These are phyloP conservation scores for Fulmarus glacialis DNA, from an alignment of 2,113 vertebrate species.

Conservation along the genomic window DNA sequence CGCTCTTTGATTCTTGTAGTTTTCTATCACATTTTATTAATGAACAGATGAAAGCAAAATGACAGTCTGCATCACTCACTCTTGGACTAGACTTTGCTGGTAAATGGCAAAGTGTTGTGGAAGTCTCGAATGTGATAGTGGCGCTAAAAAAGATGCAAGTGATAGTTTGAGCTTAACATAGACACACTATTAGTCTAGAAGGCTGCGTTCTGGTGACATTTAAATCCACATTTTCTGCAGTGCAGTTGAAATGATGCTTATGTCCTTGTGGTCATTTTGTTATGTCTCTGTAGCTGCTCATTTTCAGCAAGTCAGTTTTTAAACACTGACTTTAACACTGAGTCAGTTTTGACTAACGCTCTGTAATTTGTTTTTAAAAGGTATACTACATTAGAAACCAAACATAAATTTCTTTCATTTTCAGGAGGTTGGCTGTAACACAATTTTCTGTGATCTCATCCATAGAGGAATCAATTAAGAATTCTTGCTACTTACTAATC, in stretches of 20 bases:
- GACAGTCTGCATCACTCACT: neutral
- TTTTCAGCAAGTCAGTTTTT: neutral
- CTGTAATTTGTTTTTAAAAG: conserved; percentile 43
- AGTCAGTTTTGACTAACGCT: conserved; percentile 44
- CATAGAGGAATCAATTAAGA: conserved; percentile 5
- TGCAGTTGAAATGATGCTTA: neutral
- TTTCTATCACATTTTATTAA: neutral
- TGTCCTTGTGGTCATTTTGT: conserved; percentile 5
- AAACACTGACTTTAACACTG: neutral
- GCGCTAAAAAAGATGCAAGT: neutral
- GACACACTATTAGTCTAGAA: neutral
- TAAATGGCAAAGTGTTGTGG: neutral
- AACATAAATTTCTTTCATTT: conserved; percentile 26
- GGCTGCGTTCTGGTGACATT: neutral
- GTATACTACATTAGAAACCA: neutral
- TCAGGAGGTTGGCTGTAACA: neutral
- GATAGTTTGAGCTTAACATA: neutral
- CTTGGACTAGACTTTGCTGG: neutral
- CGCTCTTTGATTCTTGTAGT: neutral
- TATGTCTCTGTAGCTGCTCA: conserved; percentile 10
- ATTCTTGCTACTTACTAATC: neutral
- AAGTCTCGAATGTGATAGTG: neutral
- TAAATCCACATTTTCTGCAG: conserved; percentile 14
- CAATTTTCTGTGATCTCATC: neutral
- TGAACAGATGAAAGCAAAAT: neutral